These are phyloP conservation scores for Bufo bufo DNA, from an alignment of 2,113 vertebrate genomes.

Conservation along the genomic window DNA sequence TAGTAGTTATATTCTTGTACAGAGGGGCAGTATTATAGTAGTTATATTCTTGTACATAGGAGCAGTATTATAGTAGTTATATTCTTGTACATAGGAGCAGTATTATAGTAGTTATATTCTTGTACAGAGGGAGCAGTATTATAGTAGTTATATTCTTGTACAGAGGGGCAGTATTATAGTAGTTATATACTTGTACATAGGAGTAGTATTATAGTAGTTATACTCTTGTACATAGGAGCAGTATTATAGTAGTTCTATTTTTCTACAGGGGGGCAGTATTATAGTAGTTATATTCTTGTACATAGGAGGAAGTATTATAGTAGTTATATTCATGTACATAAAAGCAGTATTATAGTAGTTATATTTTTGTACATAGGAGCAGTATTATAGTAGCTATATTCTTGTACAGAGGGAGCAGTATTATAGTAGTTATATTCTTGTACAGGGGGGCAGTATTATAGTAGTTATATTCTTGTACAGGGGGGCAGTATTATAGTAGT, in stretches of 20 bases:
- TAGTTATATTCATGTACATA: not conserved
- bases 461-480: too few relatives aligned
- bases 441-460: not conserved
- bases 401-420: not conserved
- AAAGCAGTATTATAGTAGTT: too few relatives aligned
- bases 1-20: not conserved
- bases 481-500: not conserved
- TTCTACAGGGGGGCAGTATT: not conserved
- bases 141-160: not conserved
- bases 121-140: not conserved
- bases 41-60: not conserved
- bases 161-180: not conserved
- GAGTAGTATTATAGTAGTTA: slow-evolving; percentile 2
- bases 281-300: not conserved
- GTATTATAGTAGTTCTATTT: not conserved
- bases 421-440: slow-evolving; percentile 8
- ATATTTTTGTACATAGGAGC: too few relatives aligned
- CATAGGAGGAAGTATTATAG: not conserved
- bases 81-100: not conserved
- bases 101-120: slow-evolving; percentile 1
- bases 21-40: not conserved
- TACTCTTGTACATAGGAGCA: not conserved
- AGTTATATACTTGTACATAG: not conserved
- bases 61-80: not conserved
- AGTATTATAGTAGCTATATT: not conserved